Evolutionary conservation across 2,113 vertebrate genomes (phyloP), one percentile per base, ranked within the genome.

Genomic region (Anseranas semipalmata): DNA sequence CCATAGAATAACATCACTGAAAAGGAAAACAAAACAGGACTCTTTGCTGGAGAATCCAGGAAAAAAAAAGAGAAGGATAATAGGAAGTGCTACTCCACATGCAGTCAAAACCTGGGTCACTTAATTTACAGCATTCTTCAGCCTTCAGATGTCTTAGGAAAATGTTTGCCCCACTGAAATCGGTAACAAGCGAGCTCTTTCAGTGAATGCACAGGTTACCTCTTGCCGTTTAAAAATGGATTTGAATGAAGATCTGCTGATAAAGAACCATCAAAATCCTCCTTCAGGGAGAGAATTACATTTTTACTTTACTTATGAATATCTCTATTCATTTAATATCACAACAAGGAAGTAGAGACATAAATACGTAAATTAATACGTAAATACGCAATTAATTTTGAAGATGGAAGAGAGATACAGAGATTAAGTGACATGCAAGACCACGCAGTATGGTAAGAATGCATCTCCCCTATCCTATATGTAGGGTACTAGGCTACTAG

Each of bases 261-360:
- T 62, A 85, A 70, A 85, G 87, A 50, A 91, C 55, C 66, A 59
- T 84, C 59, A 91, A 92, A 95, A 95, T 56, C 62, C 41, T 85
- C 66, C 62, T 79, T 76, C 28, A 17, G 43, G n/a, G n/a, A 81
- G 15, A 46, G 15, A 53, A 89, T n/a, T 94, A 79, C 3, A 72
- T 93, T 89, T 76, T 55, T 73, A 30, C 37, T 71, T 95, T 89
- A 79, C 53, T 75, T 93, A 89, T 63, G 3, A 76, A 35, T 85
- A 73, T 65, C 62, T 76, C 32, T 52, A 39, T 70, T 87, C 56
- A 84, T 60, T 96, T 90, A 78, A 39, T 81, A 87, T n/a, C 25
- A 33, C 53, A 72, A 82, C 66, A 89, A 60, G 10, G 35, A 93
- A 75, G 25, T 37, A 16, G 37, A 67, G 20, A 73, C 17, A 82